Base-by-base conservation (phyloP, 2,113 vertebrate genomes). In the Cebidichthys violaceus region DNA sequence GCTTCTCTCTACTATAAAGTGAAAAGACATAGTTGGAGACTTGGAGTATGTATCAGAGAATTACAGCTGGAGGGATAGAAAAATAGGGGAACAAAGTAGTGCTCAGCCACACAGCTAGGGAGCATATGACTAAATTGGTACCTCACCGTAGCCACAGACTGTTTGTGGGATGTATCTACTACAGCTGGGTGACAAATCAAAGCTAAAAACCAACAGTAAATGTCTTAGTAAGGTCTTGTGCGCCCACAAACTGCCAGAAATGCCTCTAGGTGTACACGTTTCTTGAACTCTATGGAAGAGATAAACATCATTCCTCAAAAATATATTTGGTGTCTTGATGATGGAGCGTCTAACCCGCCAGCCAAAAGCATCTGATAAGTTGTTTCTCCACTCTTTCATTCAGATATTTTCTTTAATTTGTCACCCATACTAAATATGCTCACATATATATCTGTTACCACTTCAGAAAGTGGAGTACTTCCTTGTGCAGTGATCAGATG, bases 1-100 rank as follows among this genome's bases (percentile, higher is more conserved):
- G 17, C 37, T 76, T 43, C 55, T 54, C 54, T n/a, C 54, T 9
- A 5, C 18, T 64, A 39, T 3, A 81, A 70, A 24, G 18, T 22
- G 64, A 75, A 76, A 69, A 77, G 45, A 61, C 35, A 29, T 17
- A 57, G 2, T 66, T 27, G 41, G 55, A 67, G 41, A 72, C 43
- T 54, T 39, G 3, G 31, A 10, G 45, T 66, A 39, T 76, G 24
- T 54, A 15, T 55, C 41, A 70, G 35, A 69, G 57, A 27, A 62
- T 47, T 24, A 60, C 72, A 82, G 66, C 65, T 81, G 9, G 61
- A 67, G 59, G n/a, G 14, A 75, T 37, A 3, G 15, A 60, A 60
- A 35, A 50, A 35, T n/a, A 52, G 20, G 1, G 52, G 29, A 20
- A 8, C 3, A 57, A 62, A 52, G 41, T 70, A 29, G 41, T 70